phyloP scores from a whole-genome alignment of 2,888 invertebrate species.

The Mythimna vitellina region DNA sequence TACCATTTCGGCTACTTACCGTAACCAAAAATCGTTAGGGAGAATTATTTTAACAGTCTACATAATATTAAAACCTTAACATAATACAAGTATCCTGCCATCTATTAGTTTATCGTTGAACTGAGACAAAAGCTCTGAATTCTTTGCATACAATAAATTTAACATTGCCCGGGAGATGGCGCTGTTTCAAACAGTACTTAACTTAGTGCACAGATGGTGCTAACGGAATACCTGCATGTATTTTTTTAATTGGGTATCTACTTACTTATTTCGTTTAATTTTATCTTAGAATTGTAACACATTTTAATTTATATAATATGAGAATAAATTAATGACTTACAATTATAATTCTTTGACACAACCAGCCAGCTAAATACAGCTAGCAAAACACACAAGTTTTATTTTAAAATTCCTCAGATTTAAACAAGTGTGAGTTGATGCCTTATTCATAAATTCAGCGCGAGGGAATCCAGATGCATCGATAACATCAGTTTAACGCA shows the following conservation, averaged over 20 bases:
- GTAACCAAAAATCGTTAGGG: too few relatives aligned
- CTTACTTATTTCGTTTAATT: too few relatives aligned
- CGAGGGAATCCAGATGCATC: conserved; percentile 77
- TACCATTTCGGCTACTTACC: too few relatives aligned
- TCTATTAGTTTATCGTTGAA: background rate
- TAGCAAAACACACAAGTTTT: conserved; percentile 35
- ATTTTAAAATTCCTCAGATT: conserved; percentile 72
- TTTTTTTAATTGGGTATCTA: background rate
- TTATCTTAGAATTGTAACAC: background rate
- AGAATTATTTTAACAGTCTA: too few relatives aligned
- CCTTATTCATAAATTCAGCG: conserved; percentile 70
- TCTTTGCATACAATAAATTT: background rate
- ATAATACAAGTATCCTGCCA: background rate
- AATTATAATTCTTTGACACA: background rate
- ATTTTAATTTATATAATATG: background rate
- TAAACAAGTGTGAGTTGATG: conserved; percentile 73
- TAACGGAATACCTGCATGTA: background rate
- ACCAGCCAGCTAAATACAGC: background rate
- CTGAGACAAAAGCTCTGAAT: background rate
- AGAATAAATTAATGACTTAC: background rate
- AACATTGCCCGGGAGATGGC: conserved; percentile 12
- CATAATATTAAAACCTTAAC: conserved; percentile 3
- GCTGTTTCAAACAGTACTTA: background rate
- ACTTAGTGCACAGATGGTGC: conserved; percentile 29
- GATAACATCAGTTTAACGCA: conserved; percentile 79